A percentile compares a stretch with the other conserved stretches of the same genome.
phyloP scores from a whole-genome alignment of 2,113 vertebrate species.

The Burhinus bistriatus region DNA sequence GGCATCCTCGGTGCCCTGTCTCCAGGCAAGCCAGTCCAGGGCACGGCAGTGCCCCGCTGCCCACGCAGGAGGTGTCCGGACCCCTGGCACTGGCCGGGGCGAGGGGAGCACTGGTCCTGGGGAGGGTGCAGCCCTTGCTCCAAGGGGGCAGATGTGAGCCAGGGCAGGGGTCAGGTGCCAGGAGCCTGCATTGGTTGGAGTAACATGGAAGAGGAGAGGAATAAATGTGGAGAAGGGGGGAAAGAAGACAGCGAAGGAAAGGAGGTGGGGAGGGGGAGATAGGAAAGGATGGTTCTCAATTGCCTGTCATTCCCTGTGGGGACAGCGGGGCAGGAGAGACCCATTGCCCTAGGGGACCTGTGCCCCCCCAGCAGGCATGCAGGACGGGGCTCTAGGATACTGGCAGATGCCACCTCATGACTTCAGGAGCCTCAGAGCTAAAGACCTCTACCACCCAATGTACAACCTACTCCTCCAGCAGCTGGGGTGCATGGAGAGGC shows the following conservation, averaged over 20 bases:
- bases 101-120: neutral
- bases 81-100: neutral
- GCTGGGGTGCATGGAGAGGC: rapidly evolving
- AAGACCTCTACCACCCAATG: neutral
- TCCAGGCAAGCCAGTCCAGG: neutral
- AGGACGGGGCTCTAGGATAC: neutral
- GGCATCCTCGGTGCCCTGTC: neutral
- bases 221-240: neutral
- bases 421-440: neutral
- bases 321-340: neutral
- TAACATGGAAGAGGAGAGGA: neutral
- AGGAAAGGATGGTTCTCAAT: neutral
- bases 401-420: neutral
- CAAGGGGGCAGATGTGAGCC: neutral
- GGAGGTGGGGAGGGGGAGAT: neutral
- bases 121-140: neutral
- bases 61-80: neutral
- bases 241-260: neutral
- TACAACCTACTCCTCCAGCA: neutral
- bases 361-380: neutral
- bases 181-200: neutral
- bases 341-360: neutral
- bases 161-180: neutral
- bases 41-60: rapidly evolving
- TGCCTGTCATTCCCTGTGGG: neutral